A percentile compares a stretch with the other conserved stretches of the same genome.
phyloP scores from a whole-genome alignment of 2,797 vertebrate species.

The Setipinna tenuifilis region DNA sequence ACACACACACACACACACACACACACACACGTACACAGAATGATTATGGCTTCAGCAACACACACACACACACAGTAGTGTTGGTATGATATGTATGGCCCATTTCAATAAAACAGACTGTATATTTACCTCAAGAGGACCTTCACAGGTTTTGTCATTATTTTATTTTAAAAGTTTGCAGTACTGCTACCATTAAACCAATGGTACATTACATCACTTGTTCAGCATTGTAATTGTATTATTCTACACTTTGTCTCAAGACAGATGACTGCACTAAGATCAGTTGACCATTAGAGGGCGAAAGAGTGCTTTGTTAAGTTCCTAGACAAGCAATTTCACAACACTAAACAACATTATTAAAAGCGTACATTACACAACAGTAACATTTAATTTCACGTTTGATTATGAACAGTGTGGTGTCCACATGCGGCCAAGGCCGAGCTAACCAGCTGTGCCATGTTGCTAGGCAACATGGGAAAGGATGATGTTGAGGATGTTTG shows the following conservation, averaged over 20 bases:
- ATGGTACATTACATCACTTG: too few species aligned
- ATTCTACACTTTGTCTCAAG: background rate
- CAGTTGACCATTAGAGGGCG: background rate
- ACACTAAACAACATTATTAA: background rate
- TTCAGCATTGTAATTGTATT: too few species aligned
- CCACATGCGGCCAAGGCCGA: background rate
- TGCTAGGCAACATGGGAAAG: slow-evolving; percentile 12
- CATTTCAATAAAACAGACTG: background rate
- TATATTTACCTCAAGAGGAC: background rate
- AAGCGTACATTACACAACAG: background rate
- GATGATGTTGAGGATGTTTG: slow-evolving; percentile 13
- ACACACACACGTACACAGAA: too few species aligned
- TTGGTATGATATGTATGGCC: too few species aligned
- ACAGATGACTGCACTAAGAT: background rate
- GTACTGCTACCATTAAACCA: too few species aligned
- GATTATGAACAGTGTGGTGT: slow-evolving; percentile 6
- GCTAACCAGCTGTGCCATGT: slow-evolving; percentile 17
- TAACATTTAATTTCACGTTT: slow-evolving; percentile 4
- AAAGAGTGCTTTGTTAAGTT: background rate
- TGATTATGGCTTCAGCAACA: too few species aligned
- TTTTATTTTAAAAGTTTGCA: too few species aligned
- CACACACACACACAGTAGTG: too few species aligned
- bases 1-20: too few species aligned
- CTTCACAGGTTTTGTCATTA: too few species aligned
- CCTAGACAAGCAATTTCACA: background rate